phyloP scores from a whole-genome alignment of 2,888 invertebrate genomes.

The Drosophila nigritarsus region DNA sequence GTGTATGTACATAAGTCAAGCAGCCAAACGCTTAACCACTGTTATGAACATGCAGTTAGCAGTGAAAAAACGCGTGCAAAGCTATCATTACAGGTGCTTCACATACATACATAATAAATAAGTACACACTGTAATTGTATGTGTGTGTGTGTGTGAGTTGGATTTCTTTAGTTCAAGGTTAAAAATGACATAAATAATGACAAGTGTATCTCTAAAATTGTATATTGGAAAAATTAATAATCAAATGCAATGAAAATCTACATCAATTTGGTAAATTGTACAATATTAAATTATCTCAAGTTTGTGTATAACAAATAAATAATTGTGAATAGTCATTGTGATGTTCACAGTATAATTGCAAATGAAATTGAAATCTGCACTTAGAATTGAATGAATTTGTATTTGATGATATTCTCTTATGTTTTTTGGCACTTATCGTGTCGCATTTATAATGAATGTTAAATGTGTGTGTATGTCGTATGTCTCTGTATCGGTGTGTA shows the following conservation, averaged over 20 bases:
- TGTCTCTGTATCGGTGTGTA: conserved; percentile 10
- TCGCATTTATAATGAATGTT: conserved; percentile 40
- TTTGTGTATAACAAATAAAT: conserved; percentile 12
- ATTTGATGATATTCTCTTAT: conserved; percentile 51
- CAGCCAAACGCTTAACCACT: conserved; percentile 11
- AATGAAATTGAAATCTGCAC: conserved; percentile 65
- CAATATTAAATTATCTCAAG: conserved; percentile 1
- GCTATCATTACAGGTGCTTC: conserved; percentile 40
- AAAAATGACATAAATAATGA: conserved; percentile 3
- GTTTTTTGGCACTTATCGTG: conserved; percentile 53
- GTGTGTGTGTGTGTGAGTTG: neutral
- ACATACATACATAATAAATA: conserved; percentile 10
- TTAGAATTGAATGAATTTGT: conserved; percentile 61
- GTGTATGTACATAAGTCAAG: conserved; percentile 6
- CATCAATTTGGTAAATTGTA: conserved; percentile 15
- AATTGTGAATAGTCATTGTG: conserved; percentile 1
- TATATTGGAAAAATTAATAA: conserved; percentile 5
- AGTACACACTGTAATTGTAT: conserved; percentile 1
- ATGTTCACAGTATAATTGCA: conserved; percentile 45
- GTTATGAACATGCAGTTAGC: conserved; percentile 34
- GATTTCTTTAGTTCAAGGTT: conserved; percentile 44
- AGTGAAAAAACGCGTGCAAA: conserved; percentile 45
- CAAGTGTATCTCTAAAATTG: neutral
- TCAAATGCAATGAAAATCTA: conserved; percentile 5
- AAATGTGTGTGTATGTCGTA: conserved; percentile 20